A percentile compares a stretch with the other conserved stretches of the same genome.
Conservation (phyloP, 2,888 invertebrate species). For the Drosophila trichaetosa region DNA sequence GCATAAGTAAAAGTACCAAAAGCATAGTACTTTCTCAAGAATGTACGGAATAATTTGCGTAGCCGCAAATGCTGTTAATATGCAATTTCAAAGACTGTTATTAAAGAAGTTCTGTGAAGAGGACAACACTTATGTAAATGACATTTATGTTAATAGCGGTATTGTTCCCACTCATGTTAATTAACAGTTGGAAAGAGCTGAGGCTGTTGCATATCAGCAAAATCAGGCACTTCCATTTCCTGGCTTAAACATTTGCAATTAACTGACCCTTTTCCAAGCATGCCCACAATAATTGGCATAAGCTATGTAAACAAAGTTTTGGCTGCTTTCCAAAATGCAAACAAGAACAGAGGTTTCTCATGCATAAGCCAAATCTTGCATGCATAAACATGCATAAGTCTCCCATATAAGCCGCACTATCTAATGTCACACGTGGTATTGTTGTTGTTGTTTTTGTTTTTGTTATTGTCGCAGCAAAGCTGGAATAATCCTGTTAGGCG, state of each 20-base stretch:
- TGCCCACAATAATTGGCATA: not conserved
- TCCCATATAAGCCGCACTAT: slow-evolving; percentile 4
- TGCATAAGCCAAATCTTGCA: not conserved
- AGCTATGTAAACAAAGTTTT: not conserved
- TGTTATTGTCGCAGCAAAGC: slow-evolving; percentile 4
- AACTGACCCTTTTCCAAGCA: not conserved
- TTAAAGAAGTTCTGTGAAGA: not conserved
- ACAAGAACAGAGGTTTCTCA: not conserved
- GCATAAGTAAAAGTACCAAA: too few relatives aligned
- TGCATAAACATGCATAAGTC: not conserved
- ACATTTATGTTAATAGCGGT: not conserved
- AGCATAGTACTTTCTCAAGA: too few relatives aligned
- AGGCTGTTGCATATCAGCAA: not conserved
- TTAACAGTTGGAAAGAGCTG: not conserved
- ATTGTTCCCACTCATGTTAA: not conserved
- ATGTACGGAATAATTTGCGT: not conserved
- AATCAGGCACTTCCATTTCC: not conserved
- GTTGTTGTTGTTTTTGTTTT: not conserved
- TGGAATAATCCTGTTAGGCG: slow-evolving; percentile 21
- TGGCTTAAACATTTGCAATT: not conserved
- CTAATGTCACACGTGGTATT: not conserved
- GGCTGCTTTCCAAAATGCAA: not conserved
- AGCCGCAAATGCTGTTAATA: not conserved
- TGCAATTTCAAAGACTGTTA: not conserved
- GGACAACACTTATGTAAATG: not conserved